phyloP scores from a whole-genome alignment of 2,113 vertebrate genomes.

The Zosterops hypoxanthus region DNA sequence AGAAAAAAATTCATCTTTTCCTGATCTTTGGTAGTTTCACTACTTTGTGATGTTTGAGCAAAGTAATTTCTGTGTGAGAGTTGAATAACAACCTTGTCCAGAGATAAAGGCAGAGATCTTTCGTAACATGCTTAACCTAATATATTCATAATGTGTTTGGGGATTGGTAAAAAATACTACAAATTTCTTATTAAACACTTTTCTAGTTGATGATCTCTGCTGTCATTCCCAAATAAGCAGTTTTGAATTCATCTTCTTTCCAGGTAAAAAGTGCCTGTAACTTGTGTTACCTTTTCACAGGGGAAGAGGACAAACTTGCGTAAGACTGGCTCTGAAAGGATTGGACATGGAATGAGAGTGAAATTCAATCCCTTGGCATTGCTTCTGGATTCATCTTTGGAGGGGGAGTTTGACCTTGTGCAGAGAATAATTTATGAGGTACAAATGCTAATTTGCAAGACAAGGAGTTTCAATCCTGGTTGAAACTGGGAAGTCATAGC shows the following conservation, averaged over 20 bases:
- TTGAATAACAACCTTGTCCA: background rate
- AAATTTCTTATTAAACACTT: background rate
- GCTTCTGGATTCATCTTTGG: constrained; percentile 95
- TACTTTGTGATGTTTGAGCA: background rate
- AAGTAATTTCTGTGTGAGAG: background rate
- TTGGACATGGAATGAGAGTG: constrained; percentile 92
- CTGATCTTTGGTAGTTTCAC: background rate
- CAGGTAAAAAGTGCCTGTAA: background rate
- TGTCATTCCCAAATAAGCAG: background rate
- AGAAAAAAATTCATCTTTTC: background rate
- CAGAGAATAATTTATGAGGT: constrained; percentile 99
- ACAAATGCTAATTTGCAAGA: background rate
- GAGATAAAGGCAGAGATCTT: background rate
- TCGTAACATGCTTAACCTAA: background rate
- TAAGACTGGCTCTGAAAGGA: constrained; percentile 90
- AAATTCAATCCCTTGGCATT: constrained; percentile 96
- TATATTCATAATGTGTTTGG: background rate
- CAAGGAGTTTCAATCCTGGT: background rate
- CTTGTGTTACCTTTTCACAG: constrained; percentile 62
- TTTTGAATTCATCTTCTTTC: background rate
- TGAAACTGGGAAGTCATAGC: background rate
- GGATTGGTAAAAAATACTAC: background rate
- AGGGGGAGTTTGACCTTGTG: constrained; percentile 96
- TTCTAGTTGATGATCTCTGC: background rate
- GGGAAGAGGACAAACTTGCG: constrained; percentile 96